phyloP scores from a whole-genome alignment of 2,113 vertebrate genomes.

The Panurus biarmicus region DNA sequence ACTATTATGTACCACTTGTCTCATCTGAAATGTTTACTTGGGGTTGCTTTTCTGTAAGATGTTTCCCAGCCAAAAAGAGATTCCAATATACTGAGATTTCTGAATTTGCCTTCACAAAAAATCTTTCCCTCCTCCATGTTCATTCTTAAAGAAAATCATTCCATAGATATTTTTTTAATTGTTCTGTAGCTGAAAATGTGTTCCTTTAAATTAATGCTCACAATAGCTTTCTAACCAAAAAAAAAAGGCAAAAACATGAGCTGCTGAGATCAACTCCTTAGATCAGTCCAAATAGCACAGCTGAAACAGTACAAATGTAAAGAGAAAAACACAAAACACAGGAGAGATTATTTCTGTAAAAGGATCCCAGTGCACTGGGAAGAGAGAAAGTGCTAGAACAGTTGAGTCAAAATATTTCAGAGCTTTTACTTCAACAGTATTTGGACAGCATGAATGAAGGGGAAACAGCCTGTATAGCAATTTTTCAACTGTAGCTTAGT shows the following conservation, averaged over 20 bases:
- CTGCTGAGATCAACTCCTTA: background rate
- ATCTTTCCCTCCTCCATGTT: background rate
- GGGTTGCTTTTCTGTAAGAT: background rate
- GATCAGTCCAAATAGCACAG: background rate
- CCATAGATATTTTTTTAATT: background rate
- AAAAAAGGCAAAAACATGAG: background rate
- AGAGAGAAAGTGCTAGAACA: background rate
- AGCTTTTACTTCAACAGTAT: background rate
- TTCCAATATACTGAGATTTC: background rate
- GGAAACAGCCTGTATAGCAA: background rate
- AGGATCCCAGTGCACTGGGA: background rate
- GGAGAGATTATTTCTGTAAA: background rate
- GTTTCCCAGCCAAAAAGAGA: background rate
- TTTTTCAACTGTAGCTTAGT: background rate
- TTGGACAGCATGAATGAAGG: background rate
- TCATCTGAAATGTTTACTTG: constrained; percentile 19
- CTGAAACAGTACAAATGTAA: background rate
- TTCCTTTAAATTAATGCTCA: background rate
- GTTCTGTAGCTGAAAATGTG: background rate
- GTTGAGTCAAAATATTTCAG: background rate
- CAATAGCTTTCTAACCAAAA: background rate
- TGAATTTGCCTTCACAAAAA: background rate
- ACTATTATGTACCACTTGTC: background rate
- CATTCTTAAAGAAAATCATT: background rate
- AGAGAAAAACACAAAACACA: background rate